Evolutionary conservation across 1,140 invertebrate species (phyloP).

Genomic region (Magallana angulata): DNA sequence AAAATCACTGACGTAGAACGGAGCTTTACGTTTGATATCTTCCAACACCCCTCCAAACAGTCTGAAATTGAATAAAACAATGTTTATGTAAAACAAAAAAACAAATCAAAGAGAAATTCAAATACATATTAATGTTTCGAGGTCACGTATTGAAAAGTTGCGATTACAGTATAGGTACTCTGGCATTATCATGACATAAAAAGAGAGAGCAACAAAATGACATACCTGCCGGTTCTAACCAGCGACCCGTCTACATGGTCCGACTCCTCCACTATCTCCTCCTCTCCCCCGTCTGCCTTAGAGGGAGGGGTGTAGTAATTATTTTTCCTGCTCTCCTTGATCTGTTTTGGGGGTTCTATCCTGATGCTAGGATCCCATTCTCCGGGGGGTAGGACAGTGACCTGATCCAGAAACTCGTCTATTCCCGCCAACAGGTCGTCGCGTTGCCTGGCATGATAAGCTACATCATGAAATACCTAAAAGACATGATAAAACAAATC

Average conservation of each 20-base stretch:
- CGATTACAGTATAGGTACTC: no score
- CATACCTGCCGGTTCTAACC: constrained; percentile 88
- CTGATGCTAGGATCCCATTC: constrained; percentile 98
- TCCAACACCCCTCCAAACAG: constrained; percentile 93
- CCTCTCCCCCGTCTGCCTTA: constrained; percentile 70
- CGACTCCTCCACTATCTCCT: constrained; percentile 84
- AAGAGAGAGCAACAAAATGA: no score
- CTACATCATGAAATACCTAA: constrained; percentile 93
- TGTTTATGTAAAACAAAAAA: neutral
- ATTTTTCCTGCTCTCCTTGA: constrained; percentile 84
- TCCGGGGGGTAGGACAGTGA: constrained; percentile 96
- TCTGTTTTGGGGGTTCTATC: constrained; percentile 97
- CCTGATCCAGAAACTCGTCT: constrained; percentile 96
- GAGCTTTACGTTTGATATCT: constrained; percentile 94
- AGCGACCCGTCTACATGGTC: constrained; percentile 83
- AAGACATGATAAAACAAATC: constrained; percentile 40
- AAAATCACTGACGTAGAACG: constrained; percentile 86
- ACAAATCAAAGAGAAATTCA: no score
- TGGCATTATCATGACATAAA: no score
- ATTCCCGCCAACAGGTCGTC: constrained; percentile 93
- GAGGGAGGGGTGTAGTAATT: constrained; percentile 37
- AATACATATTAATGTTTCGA: no score
- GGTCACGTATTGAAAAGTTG: no score
- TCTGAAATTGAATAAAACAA: constrained; percentile 68
- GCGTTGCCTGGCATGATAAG: constrained; percentile 92